A percentile compares a stretch with the other conserved stretches of the same genome.
These are phyloP conservation scores for Artibeus jamaicensis DNA, from an alignment of 2,797 vertebrate genomes.

Conservation along the genomic window DNA sequence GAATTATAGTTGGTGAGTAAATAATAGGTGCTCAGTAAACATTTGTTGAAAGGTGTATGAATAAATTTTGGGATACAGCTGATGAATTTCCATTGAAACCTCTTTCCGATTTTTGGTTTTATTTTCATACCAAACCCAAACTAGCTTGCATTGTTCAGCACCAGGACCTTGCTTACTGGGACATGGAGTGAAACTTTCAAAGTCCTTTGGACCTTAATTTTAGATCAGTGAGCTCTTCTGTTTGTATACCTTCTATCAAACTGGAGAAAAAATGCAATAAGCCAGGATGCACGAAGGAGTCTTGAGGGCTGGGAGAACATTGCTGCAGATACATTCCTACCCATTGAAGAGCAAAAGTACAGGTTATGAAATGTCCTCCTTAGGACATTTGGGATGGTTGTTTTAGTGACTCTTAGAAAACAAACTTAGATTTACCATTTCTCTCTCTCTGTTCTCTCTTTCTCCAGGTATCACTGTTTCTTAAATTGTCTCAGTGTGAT, in stretches of 20 bases:
- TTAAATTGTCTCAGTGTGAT: not conserved
- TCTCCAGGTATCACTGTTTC: not conserved
- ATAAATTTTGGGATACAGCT: not conserved
- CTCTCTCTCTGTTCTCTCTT: not conserved
- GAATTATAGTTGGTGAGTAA: not conserved
- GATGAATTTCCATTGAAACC: not conserved
- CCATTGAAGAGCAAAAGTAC: not conserved
- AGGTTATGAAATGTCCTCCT: not conserved
- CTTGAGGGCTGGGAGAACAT: not conserved
- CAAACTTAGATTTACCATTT: not conserved
- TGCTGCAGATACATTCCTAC: not conserved
- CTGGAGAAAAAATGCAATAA: not conserved
- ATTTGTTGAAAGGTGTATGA: not conserved
- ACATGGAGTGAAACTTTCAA: not conserved
- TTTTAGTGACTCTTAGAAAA: not conserved
- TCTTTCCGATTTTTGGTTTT: not conserved
- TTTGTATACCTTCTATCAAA: not conserved
- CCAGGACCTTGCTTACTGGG: not conserved
- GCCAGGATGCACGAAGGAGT: not conserved
- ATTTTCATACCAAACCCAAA: not conserved
- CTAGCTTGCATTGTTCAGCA: not conserved
- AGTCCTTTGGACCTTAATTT: not conserved
- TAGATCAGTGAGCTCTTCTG: not conserved
- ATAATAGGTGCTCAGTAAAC: not conserved
- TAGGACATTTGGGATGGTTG: fast-evolving